Evolutionary conservation across 2,888 invertebrate genomes (phyloP).

Genomic region (Volucella zonaria): DNA sequence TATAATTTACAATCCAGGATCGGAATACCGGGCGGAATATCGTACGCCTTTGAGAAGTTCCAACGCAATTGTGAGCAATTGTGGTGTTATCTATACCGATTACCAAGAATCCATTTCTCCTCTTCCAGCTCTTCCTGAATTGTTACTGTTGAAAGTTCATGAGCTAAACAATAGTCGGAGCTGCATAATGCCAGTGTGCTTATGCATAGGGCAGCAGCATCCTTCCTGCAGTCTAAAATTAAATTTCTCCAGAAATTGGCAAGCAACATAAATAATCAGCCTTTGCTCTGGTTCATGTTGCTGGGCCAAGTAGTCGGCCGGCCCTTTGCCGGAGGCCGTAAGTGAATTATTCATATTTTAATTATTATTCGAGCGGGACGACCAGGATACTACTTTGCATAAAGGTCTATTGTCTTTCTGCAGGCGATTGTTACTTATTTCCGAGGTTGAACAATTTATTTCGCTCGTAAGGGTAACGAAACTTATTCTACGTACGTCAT

Average conservation of each 20-base stretch:
- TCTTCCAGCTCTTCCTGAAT: conserved; percentile 13
- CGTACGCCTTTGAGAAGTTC: conserved; percentile 42
- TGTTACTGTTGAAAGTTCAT: conserved; percentile 28
- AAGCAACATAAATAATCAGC: conserved; percentile 58
- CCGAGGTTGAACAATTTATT: background rate
- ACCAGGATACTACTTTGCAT: background rate
- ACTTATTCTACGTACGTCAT: background rate
- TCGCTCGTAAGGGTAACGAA: background rate
- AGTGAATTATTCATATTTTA: conserved; percentile 64
- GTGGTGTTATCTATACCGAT: conserved; percentile 39
- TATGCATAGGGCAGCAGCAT: conserved; percentile 1
- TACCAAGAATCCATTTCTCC: conserved; percentile 21
- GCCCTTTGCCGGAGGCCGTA: conserved; percentile 39
- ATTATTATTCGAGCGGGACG: conserved; percentile 37
- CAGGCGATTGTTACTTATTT: conserved; percentile 3
- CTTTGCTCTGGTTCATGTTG: background rate
- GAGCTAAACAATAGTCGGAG: conserved; percentile 29
- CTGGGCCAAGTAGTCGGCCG: background rate
- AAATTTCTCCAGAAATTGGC: conserved; percentile 58
- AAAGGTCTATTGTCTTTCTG: background rate
- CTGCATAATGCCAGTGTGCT: background rate
- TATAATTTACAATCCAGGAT: conserved; percentile 59
- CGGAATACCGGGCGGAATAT: conserved; percentile 25
- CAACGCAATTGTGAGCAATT: conserved; percentile 50
- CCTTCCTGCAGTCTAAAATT: conserved; percentile 40